Evolutionary conservation across 2,113 vertebrate species (phyloP), one percentile per base, ranked within the genome.

Genomic region (Coptodon rendalli): DNA sequence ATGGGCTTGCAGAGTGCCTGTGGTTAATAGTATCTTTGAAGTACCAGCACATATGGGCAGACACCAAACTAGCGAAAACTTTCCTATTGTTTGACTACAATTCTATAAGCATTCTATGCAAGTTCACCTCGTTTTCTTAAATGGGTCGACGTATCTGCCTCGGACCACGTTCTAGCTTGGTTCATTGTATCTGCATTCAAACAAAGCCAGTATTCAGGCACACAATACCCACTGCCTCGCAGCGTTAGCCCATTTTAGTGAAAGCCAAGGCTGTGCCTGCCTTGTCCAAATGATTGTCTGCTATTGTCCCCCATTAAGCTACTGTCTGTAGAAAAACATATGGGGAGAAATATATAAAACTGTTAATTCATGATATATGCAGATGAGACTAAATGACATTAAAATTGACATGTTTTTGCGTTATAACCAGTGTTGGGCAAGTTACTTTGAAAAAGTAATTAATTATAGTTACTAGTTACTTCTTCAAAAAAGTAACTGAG

Each of bases 161-260:
- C 52, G 73, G 87, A 83, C 88, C 90, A 89, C 22, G 40, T 85
- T 63, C 80, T n/a, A 12, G 80, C 91, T 63, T 12, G 9, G 38
- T 86, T 85, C 93, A 92, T 92, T 94, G 91, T 93, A 84, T 91
- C 87, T 56, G 86, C 87, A 81, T 83, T 89, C 83, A 85, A 83
- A 93, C 90, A 94, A 92, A 91, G 89, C 66, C 82, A 9, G 29
- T 38, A 81, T 91, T 92, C 79, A 87, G 43, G 24, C 52, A 68
- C 84, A 94, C 90, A 95, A 93, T 92, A 87, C 76, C 63, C 48
- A 54, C 54, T 34, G 86, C 87, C 52, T 61, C 8, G 19, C 89
- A 80, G 89, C 9, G 4, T 86, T 78, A 83, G 80, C 50, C 82
- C 24, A 45, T 89, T 84, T 86, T 84, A 88, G 36, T 53, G 36